Base-by-base conservation (phyloP, 2,888 invertebrate species). In the Papilio elwesi region DNA sequence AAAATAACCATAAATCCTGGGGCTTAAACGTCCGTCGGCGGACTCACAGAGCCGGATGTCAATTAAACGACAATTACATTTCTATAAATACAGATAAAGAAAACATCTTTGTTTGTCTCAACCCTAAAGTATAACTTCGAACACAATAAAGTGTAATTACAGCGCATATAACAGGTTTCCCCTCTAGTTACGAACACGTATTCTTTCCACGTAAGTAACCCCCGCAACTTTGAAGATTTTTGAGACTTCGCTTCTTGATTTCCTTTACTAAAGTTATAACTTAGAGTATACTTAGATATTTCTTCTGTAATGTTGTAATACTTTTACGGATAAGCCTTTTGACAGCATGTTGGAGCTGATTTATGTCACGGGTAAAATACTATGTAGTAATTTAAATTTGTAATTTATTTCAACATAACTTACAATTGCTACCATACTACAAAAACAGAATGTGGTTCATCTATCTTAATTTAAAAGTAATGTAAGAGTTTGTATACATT, bases 71-170 rank as follows among this genome's bases (percentile, higher is more conserved):
- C 65, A 13, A 10, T 38, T 51, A 43, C 51, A 6, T 38, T 49
- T 49, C 57, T 57, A 38, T 71, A 55, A 71, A 66, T 66, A 71
- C 51, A n/a, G 49, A 16, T 47, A 43, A 48, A 48, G n/a, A 48
- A 57, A 55, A 66, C 51, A 49, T 49, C 65, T 57, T 57, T 57
- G 65, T 57, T 57, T 57, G 65, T 57, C 52, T 65, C 26, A 49
- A n/a, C 15, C 57, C 57, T n/a, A 38, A 15, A 52, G 26, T 49
- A 48, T 70, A 49, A 49, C 48, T 57, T 16, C 11, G n/a, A 57
- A 26, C 48, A 49, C 57, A 65, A 71, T 70, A 64, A 64, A 69
- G 43, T 69, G 51, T 69, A 69, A 70, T 70, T 64, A 53, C 48
- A 5, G 26, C 64, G 53, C 36, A 64, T 53, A 64, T 64, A 55